Percentiles rank a stretch among this genome's conserved stretches.
These are phyloP conservation scores for Caloenas nicobarica DNA, from an alignment of 2,113 vertebrate genomes.

Conservation along the genomic window DNA sequence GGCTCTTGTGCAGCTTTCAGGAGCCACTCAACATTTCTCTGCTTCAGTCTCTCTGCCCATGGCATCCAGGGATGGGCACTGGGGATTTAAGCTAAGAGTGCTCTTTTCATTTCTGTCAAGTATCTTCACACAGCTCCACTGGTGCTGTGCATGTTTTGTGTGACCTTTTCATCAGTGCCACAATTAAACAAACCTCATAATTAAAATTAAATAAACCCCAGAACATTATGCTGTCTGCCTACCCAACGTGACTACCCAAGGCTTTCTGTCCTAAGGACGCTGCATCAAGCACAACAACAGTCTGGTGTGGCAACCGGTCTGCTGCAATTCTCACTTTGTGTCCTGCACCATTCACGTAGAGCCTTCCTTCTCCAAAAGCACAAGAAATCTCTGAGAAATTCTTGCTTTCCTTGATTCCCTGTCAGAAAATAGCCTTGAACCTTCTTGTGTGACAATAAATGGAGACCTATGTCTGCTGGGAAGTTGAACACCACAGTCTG, in stretches of 20 bases:
- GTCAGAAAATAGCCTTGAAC: background rate
- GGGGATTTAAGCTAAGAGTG: background rate
- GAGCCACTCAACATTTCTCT: background rate
- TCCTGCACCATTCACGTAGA: background rate
- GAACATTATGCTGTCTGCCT: background rate
- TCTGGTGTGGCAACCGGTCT: background rate
- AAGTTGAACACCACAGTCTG: background rate
- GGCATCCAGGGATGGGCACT: background rate
- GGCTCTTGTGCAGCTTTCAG: background rate
- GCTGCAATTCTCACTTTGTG: background rate
- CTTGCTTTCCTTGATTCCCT: background rate
- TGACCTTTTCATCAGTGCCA: background rate
- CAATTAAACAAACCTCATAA: background rate
- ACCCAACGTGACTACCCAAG: background rate
- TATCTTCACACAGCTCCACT: background rate
- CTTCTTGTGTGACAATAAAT: background rate
- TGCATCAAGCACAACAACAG: background rate
- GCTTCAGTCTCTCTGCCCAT: background rate
- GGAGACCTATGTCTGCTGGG: background rate
- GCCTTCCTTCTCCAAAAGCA: background rate
- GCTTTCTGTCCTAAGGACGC: background rate
- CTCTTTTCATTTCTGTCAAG: background rate
- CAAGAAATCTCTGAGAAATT: background rate
- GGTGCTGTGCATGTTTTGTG: background rate
- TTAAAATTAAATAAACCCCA: background rate